Percentiles rank a stretch among this genome's conserved stretches.
These are phyloP conservation scores for Plutella xylostella DNA, from an alignment of 2,888 invertebrate species.

Conservation along the genomic window DNA sequence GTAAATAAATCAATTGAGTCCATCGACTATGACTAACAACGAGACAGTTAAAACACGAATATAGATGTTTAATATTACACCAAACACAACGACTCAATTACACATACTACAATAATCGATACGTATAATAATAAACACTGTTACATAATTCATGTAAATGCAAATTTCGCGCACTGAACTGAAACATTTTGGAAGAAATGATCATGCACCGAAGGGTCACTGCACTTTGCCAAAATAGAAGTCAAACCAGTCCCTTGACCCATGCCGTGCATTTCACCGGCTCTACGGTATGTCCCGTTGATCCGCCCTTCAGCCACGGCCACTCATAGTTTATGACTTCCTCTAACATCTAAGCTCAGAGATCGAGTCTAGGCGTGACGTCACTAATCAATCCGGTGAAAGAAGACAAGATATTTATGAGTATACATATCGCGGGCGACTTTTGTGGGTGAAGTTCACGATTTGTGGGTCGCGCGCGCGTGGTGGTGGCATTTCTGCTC, in stretches of 20 bases:
- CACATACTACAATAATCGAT: background rate
- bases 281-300: background rate
- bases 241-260: conserved; percentile 6
- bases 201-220: conserved; percentile 7
- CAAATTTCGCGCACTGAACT: background rate
- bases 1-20: too few species aligned
- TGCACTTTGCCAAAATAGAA: conserved; percentile 9
- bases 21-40: too few species aligned
- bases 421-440: conserved; percentile 29
- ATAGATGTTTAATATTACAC: background rate
- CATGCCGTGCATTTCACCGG: conserved; percentile 1
- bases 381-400: conserved; percentile 33
- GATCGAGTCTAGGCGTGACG: conserved; percentile 9
- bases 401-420: conserved; percentile 29
- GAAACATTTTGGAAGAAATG: too few species aligned
- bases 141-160: conserved; percentile 1
- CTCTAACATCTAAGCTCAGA: background rate
- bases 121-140: background rate
- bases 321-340: background rate
- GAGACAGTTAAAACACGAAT: background rate
- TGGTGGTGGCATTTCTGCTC: conserved; percentile 33
- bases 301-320: background rate
- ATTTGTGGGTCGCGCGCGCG: conserved; percentile 38
- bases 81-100: background rate
- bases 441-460: conserved; percentile 57